Evolutionary conservation across 1,140 invertebrate species (phyloP).

Genomic region (Sarcophaga peregrina): DNA sequence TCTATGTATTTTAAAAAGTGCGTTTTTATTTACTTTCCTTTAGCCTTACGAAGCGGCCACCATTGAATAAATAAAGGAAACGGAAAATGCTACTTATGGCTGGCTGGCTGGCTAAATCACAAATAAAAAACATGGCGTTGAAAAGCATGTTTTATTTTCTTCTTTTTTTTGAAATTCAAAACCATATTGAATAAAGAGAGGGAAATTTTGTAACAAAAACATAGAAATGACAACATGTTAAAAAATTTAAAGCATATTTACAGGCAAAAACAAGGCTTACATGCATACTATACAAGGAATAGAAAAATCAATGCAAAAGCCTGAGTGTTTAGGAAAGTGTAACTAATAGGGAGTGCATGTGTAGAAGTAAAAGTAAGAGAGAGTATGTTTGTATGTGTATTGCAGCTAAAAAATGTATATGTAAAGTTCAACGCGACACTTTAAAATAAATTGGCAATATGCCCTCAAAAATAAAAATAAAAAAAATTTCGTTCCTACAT

Average conservation of each 20-base stretch:
- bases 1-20: too few species aligned
- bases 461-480: slow-evolving; percentile 1
- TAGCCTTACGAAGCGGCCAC: background rate
- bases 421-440: slow-evolving; percentile 21
- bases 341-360: background rate
- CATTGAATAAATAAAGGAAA: slow-evolving; percentile 7
- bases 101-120: background rate
- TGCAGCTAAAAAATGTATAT: background rate
- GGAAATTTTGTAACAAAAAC: too few species aligned
- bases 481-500: background rate
- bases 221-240: background rate
- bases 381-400: background rate
- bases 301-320: background rate
- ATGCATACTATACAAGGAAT: background rate
- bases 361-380: background rate
- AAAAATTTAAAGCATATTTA: background rate
- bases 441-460: slow-evolving; percentile 22
- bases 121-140: background rate
- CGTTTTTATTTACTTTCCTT: background rate
- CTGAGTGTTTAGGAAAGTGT: slow-evolving; percentile 1
- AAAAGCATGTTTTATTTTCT: too few species aligned
- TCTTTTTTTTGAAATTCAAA: too few species aligned
- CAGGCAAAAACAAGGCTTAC: background rate
- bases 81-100: slow-evolving; percentile 1
- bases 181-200: too few species aligned